These are phyloP conservation scores for Neodon shergylaensis DNA, from an alignment of 2,113 vertebrate species.

Conservation along the genomic window DNA sequence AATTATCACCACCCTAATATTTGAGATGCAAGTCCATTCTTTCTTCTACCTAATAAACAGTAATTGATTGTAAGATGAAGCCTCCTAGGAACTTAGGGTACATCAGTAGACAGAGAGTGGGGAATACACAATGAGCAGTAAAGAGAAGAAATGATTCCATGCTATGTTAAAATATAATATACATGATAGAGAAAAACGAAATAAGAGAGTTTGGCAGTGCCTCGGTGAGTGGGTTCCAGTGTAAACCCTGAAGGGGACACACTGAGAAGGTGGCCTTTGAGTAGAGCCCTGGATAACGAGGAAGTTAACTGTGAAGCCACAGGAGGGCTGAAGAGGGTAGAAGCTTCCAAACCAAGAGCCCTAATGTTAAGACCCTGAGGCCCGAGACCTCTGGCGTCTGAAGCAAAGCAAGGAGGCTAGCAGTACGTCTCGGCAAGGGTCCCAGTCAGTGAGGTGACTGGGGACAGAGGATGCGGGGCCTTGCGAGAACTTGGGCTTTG, in stretches of 20 bases:
- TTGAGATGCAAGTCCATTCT: background rate
- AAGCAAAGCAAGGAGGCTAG: background rate
- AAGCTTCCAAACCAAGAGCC: background rate
- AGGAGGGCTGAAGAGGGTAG: background rate
- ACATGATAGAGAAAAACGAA: background rate
- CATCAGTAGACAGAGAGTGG: background rate
- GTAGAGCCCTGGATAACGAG: background rate
- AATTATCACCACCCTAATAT: background rate
- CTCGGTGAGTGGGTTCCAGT: background rate
- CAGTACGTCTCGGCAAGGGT: background rate
- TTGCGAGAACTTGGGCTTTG: background rate
- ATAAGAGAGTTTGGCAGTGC: background rate
- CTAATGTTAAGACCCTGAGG: background rate
- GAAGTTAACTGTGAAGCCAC: background rate
- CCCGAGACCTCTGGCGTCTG: background rate
- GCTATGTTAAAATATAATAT: background rate
- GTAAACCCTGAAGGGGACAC: background rate
- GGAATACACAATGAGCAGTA: background rate
- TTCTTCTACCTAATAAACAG: background rate
- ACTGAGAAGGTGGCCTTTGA: background rate
- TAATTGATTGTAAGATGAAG: background rate
- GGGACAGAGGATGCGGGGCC: too few relatives aligned
- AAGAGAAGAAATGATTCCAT: background rate
- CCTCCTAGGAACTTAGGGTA: background rate
- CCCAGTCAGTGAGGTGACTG: background rate